Percentiles rank a stretch among this genome's conserved stretches.
Evolutionary conservation across 2,797 vertebrate species (phyloP).

Genomic region (Chanos chanos): DNA sequence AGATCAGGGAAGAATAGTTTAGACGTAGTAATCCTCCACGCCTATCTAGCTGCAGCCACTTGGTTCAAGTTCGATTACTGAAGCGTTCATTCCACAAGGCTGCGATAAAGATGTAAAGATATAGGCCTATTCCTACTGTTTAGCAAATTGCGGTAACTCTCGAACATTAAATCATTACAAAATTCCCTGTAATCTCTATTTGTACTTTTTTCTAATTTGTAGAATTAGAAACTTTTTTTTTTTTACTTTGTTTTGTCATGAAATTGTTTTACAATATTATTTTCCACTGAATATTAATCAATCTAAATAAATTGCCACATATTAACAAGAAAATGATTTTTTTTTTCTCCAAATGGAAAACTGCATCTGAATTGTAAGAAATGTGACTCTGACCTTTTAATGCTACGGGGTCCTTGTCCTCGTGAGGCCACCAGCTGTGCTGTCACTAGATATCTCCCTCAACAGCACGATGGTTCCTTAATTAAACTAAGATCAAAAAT

Average conservation of each 20-base stretch:
- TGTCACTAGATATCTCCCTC: slow-evolving; percentile 19
- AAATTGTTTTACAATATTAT: too few species aligned
- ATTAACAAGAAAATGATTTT: background rate
- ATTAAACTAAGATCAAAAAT: background rate
- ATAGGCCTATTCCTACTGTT: background rate
- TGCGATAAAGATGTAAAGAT: background rate
- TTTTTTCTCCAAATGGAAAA: background rate
- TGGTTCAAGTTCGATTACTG: slow-evolving; percentile 3
- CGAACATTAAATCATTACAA: background rate
- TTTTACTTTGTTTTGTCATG: too few species aligned
- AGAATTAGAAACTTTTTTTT: too few species aligned
- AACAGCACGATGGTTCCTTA: background rate
- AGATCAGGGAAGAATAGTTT: too few species aligned
- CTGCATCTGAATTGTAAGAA: background rate
- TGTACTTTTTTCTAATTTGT: background rate
- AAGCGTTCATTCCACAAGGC: slow-evolving; percentile 4
- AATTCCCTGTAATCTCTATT: background rate
- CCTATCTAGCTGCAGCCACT: too few species aligned
- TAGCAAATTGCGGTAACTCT: background rate
- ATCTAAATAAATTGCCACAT: too few species aligned
- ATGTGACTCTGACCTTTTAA: background rate
- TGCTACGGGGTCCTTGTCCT: background rate
- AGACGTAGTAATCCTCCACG: background rate
- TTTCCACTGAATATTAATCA: too few species aligned
- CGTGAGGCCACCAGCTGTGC: slow-evolving; percentile 2